phyloP scores from a whole-genome alignment of 92 coral and sea anemone species.

The Heliopora coerulea region DNA sequence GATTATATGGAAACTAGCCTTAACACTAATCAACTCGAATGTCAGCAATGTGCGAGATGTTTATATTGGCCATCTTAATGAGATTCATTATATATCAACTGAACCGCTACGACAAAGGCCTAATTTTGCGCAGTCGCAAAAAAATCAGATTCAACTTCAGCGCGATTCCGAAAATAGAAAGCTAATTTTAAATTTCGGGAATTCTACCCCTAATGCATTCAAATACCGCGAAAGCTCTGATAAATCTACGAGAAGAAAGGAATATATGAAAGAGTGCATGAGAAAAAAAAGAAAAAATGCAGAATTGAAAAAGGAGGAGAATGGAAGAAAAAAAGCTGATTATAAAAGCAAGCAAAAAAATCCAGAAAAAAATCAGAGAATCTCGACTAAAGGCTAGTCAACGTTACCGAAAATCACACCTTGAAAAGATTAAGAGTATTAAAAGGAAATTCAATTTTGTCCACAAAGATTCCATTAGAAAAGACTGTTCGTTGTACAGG shows the following conservation, averaged over 20 bases:
- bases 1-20: no score
- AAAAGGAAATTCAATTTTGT: slow-evolving; percentile 5
- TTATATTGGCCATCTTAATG: slow-evolving; percentile 41
- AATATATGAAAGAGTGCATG: slow-evolving; percentile 14
- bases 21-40: no score
- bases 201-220: background rate
- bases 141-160: background rate
- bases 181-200: background rate
- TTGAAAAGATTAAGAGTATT: background rate
- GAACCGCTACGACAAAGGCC: slow-evolving; percentile 3
- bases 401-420: background rate
- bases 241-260: background rate
- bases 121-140: slow-evolving; percentile 8
- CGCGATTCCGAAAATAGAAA: slow-evolving; percentile 1
- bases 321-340: background rate
- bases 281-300: slow-evolving; percentile 3
- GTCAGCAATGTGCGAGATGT: slow-evolving; percentile 11
- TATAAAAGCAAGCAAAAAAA: background rate
- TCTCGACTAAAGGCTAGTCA: background rate
- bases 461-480: background rate
- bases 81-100: slow-evolving; percentile 43
- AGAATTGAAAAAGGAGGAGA: slow-evolving; percentile 4
- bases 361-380: slow-evolving; percentile 3
- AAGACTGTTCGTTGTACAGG: background rate
- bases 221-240: background rate